These are phyloP conservation scores for Dasysyrphus tricinctus DNA, from an alignment of 2,888 invertebrate genomes.

Conservation along the genomic window DNA sequence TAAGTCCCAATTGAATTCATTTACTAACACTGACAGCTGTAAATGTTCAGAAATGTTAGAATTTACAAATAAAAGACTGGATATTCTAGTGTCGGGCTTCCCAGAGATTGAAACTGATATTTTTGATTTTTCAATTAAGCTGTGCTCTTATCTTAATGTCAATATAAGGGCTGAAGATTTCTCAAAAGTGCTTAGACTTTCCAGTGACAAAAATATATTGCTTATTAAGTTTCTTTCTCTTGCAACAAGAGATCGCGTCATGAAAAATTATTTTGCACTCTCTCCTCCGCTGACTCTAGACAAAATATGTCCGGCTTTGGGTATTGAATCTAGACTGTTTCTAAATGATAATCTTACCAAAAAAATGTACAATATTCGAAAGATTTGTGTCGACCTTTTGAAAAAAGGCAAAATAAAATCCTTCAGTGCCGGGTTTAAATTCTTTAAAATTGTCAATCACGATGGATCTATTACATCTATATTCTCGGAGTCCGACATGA, in stretches of 20 bases:
- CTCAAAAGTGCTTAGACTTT: neutral
- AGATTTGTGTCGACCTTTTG: neutral
- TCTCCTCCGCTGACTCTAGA: neutral
- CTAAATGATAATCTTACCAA: constrained; percentile 1
- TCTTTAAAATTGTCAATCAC: neutral
- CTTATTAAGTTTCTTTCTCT: neutral
- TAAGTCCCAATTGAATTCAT: neutral
- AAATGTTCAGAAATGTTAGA: neutral
- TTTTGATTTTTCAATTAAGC: neutral
- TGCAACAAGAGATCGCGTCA: neutral
- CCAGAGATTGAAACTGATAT: neutral
- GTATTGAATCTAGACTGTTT: constrained; percentile 1
- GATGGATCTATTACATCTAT: neutral
- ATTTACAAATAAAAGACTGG: neutral
- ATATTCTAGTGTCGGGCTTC: neutral
- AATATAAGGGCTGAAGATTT: constrained; percentile 12
- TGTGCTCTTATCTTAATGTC: neutral
- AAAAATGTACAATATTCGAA: constrained; percentile 4
- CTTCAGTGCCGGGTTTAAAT: neutral
- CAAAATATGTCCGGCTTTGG: neutral
- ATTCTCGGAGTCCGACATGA: neutral
- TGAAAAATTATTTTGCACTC: neutral
- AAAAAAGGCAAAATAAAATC: neutral
- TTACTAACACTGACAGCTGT: neutral
- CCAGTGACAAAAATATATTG: neutral